A percentile compares a stretch with the other conserved stretches of the same genome.
These are phyloP conservation scores for Odontesthes bonariensis DNA, from an alignment of 2,113 vertebrate species.

Conservation along the genomic window DNA sequence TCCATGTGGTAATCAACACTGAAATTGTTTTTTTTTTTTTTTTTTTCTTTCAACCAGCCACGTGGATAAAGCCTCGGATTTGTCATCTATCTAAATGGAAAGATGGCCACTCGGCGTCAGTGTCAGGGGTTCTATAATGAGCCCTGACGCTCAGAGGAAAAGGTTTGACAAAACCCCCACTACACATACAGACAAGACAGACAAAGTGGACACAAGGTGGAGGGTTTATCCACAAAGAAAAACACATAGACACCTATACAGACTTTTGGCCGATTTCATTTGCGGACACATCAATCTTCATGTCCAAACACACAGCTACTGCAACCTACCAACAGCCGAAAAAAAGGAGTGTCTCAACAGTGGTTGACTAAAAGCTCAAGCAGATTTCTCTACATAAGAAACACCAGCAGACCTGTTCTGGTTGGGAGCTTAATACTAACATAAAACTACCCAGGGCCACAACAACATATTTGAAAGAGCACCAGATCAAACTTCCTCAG, in stretches of 20 bases:
- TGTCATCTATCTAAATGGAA: constrained; percentile 7
- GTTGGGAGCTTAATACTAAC: background rate
- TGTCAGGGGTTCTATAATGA: constrained; percentile 28
- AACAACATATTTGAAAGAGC: background rate
- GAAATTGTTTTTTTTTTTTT: constrained; percentile 20
- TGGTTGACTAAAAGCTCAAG: background rate
- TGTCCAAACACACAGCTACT: too few species aligned
- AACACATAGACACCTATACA: background rate
- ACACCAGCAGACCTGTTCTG: constrained; percentile 11
- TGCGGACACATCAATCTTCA: too few species aligned
- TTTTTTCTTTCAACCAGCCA: too few species aligned
- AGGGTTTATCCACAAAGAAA: constrained; percentile 13
- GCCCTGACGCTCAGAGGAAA: constrained; percentile 3
- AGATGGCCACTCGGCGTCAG: background rate
- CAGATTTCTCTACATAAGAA: constrained; percentile 25
- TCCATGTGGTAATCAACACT: constrained; percentile 37
- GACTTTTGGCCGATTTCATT: too few species aligned
- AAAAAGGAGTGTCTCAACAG: background rate
- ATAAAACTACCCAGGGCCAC: background rate
- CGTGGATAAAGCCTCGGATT: constrained; percentile 1
- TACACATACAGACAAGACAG: constrained; percentile 20
- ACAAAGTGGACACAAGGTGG: background rate
- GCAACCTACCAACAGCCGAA: background rate
- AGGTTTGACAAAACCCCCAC: constrained; percentile 22
- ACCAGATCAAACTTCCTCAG: background rate